phyloP scores from a whole-genome alignment of 2,797 vertebrate species.

The Halcyon chelicuti region DNA sequence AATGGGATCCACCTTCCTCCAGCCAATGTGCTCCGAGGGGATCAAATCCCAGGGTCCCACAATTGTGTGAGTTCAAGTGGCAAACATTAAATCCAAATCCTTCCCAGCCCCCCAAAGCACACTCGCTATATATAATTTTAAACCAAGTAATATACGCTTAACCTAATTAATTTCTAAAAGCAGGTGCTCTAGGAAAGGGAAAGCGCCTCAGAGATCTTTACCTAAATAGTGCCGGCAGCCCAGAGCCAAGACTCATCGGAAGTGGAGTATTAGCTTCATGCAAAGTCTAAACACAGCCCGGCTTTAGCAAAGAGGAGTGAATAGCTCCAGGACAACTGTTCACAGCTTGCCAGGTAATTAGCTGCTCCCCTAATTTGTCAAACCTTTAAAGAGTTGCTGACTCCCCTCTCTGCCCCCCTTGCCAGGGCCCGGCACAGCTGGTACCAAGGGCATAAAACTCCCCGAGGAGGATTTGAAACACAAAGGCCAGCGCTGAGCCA shows the following conservation, averaged over 20 bases:
- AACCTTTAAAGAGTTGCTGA: conserved; percentile 50
- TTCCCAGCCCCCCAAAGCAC: background rate
- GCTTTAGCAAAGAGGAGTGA: background rate
- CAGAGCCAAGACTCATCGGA: conserved; percentile 62
- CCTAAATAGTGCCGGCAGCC: conserved; percentile 47
- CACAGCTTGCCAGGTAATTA: conserved; percentile 69
- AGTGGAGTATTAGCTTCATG: conserved; percentile 62
- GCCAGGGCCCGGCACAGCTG: background rate
- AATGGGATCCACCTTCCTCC: background rate
- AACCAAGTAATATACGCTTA: conserved; percentile 48
- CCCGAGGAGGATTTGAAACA: conserved; percentile 33
- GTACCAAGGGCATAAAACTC: conserved; percentile 2
- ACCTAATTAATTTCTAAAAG: conserved; percentile 69
- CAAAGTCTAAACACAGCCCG: conserved; percentile 41
- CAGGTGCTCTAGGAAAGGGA: conserved; percentile 60
- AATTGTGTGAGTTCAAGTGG: background rate
- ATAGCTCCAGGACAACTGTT: conserved; percentile 60
- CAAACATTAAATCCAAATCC: background rate
- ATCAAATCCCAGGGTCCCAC: background rate
- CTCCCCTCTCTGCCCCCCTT: background rate
- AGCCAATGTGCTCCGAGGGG: background rate
- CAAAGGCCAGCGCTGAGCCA: conserved; percentile 46
- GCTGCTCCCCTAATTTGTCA: conserved; percentile 58
- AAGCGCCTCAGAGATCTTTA: conserved; percentile 44
- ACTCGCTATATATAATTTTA: conserved; percentile 37